Conservation (phyloP, 2,113 vertebrate genomes). For the Salvator merianae region DNA sequence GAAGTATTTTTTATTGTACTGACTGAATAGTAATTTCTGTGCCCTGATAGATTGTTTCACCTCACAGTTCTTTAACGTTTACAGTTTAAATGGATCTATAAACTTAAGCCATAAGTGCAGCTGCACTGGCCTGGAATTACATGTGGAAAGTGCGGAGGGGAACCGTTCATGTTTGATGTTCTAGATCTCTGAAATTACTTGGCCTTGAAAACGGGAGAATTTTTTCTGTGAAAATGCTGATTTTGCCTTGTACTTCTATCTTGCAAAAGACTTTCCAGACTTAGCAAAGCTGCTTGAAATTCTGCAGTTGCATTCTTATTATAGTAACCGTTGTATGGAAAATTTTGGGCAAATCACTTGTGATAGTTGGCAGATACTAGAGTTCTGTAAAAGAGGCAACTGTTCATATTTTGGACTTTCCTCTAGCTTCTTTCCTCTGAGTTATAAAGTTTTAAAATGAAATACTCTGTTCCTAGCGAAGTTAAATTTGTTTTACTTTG, state of each 20-base stretch:
- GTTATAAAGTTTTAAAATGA: slow-evolving; percentile 3
- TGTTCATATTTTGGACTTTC: background rate
- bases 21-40: background rate
- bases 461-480: slow-evolving; percentile 18
- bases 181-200: background rate
- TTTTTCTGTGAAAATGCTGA: slow-evolving; percentile 19
- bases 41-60: background rate
- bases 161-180: background rate
- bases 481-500: slow-evolving; percentile 38
- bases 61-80: background rate
- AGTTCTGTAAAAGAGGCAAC: background rate
- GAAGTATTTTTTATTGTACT: background rate
- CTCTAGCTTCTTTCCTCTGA: background rate
- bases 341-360: slow-evolving; percentile 4
- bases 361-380: background rate
- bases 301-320: background rate
- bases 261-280: background rate
- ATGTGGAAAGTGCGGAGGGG: background rate
- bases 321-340: background rate
- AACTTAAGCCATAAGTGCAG: background rate
- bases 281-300: background rate
- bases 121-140: background rate
- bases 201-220: background rate
- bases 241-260: slow-evolving; percentile 5
- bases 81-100: background rate